phyloP scores from a whole-genome alignment of 2,888 invertebrate species.

The Ormyrus nitidulus region DNA sequence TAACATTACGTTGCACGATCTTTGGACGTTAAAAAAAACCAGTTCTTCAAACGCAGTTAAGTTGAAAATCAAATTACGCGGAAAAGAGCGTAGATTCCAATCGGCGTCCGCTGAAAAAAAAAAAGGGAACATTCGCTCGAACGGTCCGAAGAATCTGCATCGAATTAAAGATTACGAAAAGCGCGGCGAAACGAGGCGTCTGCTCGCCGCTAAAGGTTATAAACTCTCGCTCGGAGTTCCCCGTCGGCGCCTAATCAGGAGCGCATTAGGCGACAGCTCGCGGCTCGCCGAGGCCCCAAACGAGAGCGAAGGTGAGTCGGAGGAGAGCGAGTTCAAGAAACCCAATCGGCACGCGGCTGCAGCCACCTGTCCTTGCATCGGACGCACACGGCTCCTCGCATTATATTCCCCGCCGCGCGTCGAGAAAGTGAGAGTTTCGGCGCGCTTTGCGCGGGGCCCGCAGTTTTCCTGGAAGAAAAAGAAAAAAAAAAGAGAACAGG shows the following conservation, averaged over 20 bases:
- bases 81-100: no score
- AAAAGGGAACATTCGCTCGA: no score
- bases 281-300: background rate
- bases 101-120: no score
- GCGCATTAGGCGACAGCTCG: background rate
- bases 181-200: background rate
- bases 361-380: constrained; percentile 30
- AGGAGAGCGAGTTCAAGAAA: constrained; percentile 37
- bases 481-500: no score
- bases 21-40: no score
- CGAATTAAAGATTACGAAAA: constrained; percentile 15
- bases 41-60: no score
- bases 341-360: constrained; percentile 17
- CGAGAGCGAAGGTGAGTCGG: background rate
- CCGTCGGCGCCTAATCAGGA: constrained; percentile 44
- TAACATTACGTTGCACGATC: no score
- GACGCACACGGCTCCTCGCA: background rate
- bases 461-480: background rate
- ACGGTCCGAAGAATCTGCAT: background rate
- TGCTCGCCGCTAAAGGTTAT: background rate
- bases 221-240: constrained; percentile 14
- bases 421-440: no score
- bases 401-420: no score
- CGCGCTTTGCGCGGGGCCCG: background rate
- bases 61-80: no score